Base-by-base conservation (phyloP, 1,140 invertebrate genomes). In the Eupristina koningsbergeri region DNA sequence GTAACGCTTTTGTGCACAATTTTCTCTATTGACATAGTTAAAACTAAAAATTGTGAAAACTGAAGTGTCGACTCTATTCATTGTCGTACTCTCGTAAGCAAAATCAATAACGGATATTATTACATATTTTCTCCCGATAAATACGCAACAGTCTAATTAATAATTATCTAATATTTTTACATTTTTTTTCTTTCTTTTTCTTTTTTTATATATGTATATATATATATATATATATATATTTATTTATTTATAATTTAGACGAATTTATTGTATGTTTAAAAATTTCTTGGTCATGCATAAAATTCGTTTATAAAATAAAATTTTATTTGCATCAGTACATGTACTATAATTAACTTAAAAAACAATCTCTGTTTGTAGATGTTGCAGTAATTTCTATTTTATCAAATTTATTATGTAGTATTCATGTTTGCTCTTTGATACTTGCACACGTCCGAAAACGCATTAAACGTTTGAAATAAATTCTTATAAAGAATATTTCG, bases 241-340 rank as follows among this genome's bases (percentile, higher is more conserved):
- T n/a, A n/a, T n/a, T n/a, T n/a, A n/a, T n/a, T n/a, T n/a, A n/a
- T 13, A 36, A 67, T 7, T 15, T 19, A 19, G 13, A 6, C 34
- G 15, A 67, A 67, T 67, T 31, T 19, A 67, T 67, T 39, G 64
- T 67, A 67, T 29, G 34, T 67, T 69, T 69, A 22, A 69, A 39
- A 69, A 22, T 69, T 22, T 69, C 67, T 31, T 41, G 67, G 67
- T 15, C 67, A 36, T 71, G n/a, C 67, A n/a, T 26, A 19, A n/a
- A 34, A 71, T 41, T 41, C 22, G 67, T 11, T 71, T 1, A 13
- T 36, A 13, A 67, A 67, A 0, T 34, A 39, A 5, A 36, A 67
- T 39, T 67, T 67, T 39, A 17, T 39, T n/a, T 22, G 31, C 15
- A 67, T 36, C 15, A 1, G 8, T 67, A 64, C 7, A 31, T 29